A percentile compares a stretch with the other conserved stretches of the same genome.
phyloP scores from a whole-genome alignment of 2,797 vertebrate genomes.

The Arnoldichthys spilopterus region DNA sequence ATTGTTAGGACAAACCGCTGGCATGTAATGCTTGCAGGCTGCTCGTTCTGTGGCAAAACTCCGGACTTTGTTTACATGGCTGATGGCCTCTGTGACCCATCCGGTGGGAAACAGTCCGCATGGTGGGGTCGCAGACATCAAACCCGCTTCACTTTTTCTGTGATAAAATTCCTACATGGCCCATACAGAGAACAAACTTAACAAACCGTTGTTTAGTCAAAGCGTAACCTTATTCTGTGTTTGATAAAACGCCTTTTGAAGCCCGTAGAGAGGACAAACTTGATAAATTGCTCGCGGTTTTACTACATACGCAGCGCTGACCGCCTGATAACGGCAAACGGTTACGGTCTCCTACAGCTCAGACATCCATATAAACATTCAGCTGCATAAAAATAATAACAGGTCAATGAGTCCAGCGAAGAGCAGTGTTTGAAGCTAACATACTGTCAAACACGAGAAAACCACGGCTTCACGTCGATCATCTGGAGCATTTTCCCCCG shows the following conservation, averaged over 20 bases:
- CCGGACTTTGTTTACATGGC: constrained; percentile 6
- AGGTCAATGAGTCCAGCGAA: no score
- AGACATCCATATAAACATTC: no score
- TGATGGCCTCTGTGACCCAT: background rate
- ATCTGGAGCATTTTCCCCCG: background rate
- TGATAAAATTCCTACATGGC: background rate
- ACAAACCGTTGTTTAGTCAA: background rate
- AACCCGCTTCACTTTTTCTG: background rate
- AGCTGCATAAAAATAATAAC: no score
- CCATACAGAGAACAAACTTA: background rate
- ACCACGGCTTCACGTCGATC: background rate
- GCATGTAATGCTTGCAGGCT: background rate
- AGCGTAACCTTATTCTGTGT: background rate
- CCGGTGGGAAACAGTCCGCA: background rate
- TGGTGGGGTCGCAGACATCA: background rate
- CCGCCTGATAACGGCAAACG: no score
- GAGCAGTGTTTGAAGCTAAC: no score
- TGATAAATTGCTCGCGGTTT: background rate
- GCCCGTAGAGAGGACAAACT: no score
- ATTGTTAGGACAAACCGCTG: background rate
- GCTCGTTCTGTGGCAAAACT: background rate
- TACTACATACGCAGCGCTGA: no score
- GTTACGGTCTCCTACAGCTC: no score
- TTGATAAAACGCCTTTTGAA: no score
- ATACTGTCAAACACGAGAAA: background rate